These are phyloP conservation scores for Selene dorsalis DNA, from an alignment of 2,797 vertebrate genomes.

Conservation along the genomic window DNA sequence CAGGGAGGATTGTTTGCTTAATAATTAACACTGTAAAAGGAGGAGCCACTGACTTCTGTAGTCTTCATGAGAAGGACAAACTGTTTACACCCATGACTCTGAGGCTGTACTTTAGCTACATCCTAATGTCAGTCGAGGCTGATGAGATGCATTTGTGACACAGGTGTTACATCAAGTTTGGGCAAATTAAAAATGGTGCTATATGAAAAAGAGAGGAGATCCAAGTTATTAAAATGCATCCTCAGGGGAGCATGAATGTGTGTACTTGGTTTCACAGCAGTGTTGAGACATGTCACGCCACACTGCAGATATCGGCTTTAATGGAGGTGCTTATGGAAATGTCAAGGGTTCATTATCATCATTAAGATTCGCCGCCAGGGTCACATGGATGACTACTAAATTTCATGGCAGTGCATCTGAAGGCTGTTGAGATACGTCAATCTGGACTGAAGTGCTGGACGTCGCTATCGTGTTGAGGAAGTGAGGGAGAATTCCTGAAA, in stretches of 20 bases:
- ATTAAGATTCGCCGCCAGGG: background rate
- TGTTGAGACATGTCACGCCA: conserved; percentile 1
- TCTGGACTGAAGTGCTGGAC: background rate
- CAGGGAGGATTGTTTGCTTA: background rate
- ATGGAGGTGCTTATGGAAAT: background rate
- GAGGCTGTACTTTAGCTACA: background rate
- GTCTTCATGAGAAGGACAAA: background rate
- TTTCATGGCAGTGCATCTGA: background rate
- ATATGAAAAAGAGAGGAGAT: background rate
- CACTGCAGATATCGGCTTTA: background rate
- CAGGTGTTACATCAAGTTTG: background rate
- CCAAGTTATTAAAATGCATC: background rate
- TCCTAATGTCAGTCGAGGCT: background rate
- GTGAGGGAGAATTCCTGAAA: conserved; percentile 33
- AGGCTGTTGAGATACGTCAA: background rate
- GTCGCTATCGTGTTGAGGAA: background rate
- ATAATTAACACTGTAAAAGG: conserved; percentile 17
- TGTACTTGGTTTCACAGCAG: background rate
- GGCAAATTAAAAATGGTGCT: background rate
- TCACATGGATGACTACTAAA: background rate
- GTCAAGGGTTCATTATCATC: background rate
- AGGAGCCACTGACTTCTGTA: background rate
- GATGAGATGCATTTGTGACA: background rate
- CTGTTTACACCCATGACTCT: background rate
- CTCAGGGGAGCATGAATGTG: background rate